A percentile compares a stretch with the other conserved stretches of the same genome.
phyloP scores from a whole-genome alignment of 1,140 invertebrate genomes.

The Galleria mellonella region DNA sequence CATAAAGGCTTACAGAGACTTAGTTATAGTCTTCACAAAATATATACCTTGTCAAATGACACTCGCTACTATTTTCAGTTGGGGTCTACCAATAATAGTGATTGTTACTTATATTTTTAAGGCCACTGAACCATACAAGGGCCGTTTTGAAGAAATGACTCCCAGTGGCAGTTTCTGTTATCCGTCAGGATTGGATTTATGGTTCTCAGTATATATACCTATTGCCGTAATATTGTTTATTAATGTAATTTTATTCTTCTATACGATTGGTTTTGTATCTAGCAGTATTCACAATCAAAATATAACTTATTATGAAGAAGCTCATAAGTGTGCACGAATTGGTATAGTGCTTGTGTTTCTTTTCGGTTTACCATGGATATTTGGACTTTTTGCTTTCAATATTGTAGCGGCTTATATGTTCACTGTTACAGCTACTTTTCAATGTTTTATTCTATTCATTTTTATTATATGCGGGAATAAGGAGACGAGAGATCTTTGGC shows the following conservation, averaged over 20 bases:
- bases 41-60: too few species aligned
- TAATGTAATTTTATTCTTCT: slow-evolving; percentile 66
- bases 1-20: slow-evolving; percentile 58
- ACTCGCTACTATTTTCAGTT: slow-evolving; percentile 60
- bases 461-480: slow-evolving; percentile 74
- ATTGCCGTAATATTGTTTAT: slow-evolving; percentile 51
- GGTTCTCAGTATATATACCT: slow-evolving; percentile 64
- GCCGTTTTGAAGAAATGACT: slow-evolving; percentile 41
- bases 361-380: slow-evolving; percentile 71
- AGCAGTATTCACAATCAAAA: slow-evolving; percentile 42
- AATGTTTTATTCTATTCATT: slow-evolving; percentile 72
- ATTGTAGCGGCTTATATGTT: slow-evolving; percentile 69
- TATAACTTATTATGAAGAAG: slow-evolving; percentile 61
- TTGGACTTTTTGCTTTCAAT: slow-evolving; percentile 58
- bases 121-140: slow-evolving; percentile 48
- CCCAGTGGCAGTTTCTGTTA: slow-evolving; percentile 59
- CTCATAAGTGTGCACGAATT: slow-evolving; percentile 57
- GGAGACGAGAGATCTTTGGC: slow-evolving; percentile 70
- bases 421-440: slow-evolving; percentile 65
- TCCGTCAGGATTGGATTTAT: slow-evolving; percentile 59
- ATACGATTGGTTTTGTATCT: slow-evolving; percentile 67
- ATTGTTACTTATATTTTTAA: slow-evolving; percentile 53
- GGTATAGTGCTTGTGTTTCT: slow-evolving; percentile 69
- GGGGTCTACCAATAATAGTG: slow-evolving; percentile 51
- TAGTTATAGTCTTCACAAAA: too few species aligned